These are phyloP conservation scores for Sphaeridia pumilis DNA, from an alignment of 2,888 invertebrate species.

Conservation along the genomic window DNA sequence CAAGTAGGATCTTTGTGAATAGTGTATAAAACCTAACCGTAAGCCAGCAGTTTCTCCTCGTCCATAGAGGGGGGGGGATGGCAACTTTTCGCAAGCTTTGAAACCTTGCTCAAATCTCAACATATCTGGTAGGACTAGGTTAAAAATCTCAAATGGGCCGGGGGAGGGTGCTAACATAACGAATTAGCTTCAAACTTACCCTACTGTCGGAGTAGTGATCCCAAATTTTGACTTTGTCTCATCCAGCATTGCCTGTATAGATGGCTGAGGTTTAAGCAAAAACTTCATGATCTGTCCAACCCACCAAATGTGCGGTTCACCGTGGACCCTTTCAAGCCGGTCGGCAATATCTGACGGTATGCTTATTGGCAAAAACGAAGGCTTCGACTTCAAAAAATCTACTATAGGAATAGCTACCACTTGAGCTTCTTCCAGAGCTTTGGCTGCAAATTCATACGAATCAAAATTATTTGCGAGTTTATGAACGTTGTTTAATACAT, in stretches of 20 bases:
- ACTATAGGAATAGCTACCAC: constrained; percentile 86
- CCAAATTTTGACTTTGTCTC: constrained; percentile 63
- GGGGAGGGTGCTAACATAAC: no score
- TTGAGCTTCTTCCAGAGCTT: constrained; percentile 59
- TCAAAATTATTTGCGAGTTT: no score
- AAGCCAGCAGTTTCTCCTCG: no score
- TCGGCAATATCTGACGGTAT: constrained; percentile 82
- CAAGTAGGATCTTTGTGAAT: no score
- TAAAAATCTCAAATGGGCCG: no score
- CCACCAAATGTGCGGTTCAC: constrained; percentile 96
- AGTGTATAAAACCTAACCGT: no score
- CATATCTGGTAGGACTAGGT: no score
- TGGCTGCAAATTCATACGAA: constrained; percentile 36
- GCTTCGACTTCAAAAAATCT: constrained; percentile 76
- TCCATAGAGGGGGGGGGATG: no score
- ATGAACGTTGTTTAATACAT: no score
- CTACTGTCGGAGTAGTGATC: constrained; percentile 78
- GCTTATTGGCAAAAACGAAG: constrained; percentile 75
- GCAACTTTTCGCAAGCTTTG: no score
- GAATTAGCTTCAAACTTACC: constrained; percentile 56
- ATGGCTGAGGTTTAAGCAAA: constrained; percentile 66
- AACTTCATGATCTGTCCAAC: constrained; percentile 91
- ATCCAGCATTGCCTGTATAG: constrained; percentile 59
- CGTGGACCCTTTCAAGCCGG: constrained; percentile 67
- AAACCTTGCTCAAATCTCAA: no score